Conservation (phyloP, 2,888 invertebrate species). For the Corythucha ciliata region DNA sequence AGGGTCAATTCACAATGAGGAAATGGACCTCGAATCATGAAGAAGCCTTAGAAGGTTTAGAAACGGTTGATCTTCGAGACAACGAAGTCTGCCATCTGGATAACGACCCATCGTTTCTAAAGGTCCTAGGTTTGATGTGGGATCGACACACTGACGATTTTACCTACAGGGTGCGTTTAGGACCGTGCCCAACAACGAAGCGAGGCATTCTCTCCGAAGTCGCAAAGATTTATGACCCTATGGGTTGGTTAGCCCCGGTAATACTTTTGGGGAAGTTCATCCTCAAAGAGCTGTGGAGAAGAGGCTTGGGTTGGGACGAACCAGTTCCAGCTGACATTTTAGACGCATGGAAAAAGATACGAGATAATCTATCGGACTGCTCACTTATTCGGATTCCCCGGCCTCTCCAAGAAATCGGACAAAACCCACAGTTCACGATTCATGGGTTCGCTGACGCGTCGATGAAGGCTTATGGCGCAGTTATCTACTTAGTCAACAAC, state of each 20-base stretch:
- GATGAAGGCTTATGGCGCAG: slow-evolving; percentile 12
- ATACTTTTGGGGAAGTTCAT: background rate
- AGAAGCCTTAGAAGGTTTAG: too few relatives aligned
- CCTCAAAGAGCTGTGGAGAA: slow-evolving; percentile 12
- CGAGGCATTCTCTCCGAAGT: slow-evolving; percentile 26
- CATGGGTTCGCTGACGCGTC: slow-evolving; percentile 15
- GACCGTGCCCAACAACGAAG: slow-evolving; percentile 22
- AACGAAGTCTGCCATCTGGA: background rate
- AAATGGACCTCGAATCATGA: slow-evolving; percentile 21
- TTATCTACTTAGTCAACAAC: slow-evolving; percentile 2
- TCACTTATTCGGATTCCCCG: slow-evolving; percentile 10
- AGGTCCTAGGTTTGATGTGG: slow-evolving; percentile 31
- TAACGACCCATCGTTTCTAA: slow-evolving; percentile 21
- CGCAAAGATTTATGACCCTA: slow-evolving; percentile 7
- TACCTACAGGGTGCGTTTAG: slow-evolving; percentile 16
- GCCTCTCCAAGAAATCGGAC: background rate
- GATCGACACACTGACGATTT: slow-evolving; percentile 23
- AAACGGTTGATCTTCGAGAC: too few relatives aligned
- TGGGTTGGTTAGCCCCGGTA: slow-evolving; percentile 2
- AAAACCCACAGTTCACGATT: background rate
- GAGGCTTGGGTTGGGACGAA: slow-evolving; percentile 8
- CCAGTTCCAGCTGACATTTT: background rate
- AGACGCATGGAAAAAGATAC: background rate
- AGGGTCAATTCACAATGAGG: slow-evolving; percentile 15
- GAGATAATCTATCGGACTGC: background rate